Conservation (phyloP, 1,140 invertebrate genomes). For the Nasonia longicornis region DNA sequence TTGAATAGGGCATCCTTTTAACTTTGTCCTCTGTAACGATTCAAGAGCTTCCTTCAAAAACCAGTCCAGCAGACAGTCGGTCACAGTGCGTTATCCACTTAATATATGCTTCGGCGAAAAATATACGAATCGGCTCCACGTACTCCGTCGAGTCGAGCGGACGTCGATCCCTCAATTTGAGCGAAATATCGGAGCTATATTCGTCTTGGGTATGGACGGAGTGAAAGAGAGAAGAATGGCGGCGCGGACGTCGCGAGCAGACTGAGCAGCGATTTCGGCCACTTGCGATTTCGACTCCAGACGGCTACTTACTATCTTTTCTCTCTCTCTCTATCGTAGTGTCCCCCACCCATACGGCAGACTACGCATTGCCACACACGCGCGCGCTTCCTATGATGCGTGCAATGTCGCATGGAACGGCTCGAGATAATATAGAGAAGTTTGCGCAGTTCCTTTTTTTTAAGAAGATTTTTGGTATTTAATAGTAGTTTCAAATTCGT, state of each 20-base stretch:
- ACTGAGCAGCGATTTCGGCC: constrained; percentile 15
- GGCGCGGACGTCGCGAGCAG: constrained; percentile 1
- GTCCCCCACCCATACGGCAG: too few relatives aligned
- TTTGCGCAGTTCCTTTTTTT: too few relatives aligned
- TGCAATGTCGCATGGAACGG: too few relatives aligned
- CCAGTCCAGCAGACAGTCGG: not conserved
- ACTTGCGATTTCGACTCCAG: constrained; percentile 1
- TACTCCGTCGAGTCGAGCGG: not conserved
- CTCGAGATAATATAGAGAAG: too few relatives aligned
- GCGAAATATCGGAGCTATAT: not conserved
- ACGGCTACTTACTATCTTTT: not conserved
- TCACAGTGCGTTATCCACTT: not conserved
- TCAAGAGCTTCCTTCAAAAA: not conserved
- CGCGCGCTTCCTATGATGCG: too few relatives aligned
- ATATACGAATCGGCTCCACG: not conserved
- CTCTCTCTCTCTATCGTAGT: not conserved
- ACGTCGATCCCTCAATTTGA: not conserved
- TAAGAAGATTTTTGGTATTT: too few relatives aligned
- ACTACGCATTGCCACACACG: too few relatives aligned
- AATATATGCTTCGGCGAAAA: not conserved
- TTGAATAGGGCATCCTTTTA: constrained; percentile 16
- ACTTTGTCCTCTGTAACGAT: not conserved
- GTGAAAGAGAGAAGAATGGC: not conserved
- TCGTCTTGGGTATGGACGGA: not conserved
- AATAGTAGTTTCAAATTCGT: too few relatives aligned